These are phyloP conservation scores for Silurus aristotelis DNA, from an alignment of 2,797 vertebrate genomes.

Conservation along the genomic window DNA sequence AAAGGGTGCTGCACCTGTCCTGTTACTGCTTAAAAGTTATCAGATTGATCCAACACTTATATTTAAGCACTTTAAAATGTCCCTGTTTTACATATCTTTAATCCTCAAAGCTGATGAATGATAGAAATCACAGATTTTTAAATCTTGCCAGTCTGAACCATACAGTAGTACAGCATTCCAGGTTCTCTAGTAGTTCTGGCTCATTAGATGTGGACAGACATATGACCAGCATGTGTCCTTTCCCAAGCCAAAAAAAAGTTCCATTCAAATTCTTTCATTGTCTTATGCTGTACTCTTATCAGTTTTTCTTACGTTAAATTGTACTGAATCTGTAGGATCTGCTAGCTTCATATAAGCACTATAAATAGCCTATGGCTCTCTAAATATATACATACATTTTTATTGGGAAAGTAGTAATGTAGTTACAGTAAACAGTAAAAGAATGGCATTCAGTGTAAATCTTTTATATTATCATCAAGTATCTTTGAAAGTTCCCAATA, in stretches of 20 bases:
- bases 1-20: not conserved
- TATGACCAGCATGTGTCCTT: conserved; percentile 30
- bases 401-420: not conserved
- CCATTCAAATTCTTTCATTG: conserved; percentile 24
- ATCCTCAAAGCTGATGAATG: not conserved
- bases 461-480: not conserved
- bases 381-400: conserved; percentile 32
- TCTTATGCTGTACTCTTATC: not conserved
- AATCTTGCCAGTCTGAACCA: not conserved
- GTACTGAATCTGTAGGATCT: not conserved
- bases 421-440: not conserved
- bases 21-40: not conserved
- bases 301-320: not conserved
- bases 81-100: not conserved
- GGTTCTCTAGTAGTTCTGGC: conserved; percentile 36
- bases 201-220: conserved; percentile 45
- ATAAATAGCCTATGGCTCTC: not conserved
- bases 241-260: conserved; percentile 21
- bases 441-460: not conserved
- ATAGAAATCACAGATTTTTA: not conserved
- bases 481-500: not conserved
- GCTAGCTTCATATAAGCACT: not conserved
- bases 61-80: not conserved
- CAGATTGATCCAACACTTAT: not conserved
- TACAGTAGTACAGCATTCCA: not conserved